A percentile compares a stretch with the other conserved stretches of the same genome.
Evolutionary conservation across 2,113 vertebrate species (phyloP).

Genomic region (Lichenostomus cassidix): DNA sequence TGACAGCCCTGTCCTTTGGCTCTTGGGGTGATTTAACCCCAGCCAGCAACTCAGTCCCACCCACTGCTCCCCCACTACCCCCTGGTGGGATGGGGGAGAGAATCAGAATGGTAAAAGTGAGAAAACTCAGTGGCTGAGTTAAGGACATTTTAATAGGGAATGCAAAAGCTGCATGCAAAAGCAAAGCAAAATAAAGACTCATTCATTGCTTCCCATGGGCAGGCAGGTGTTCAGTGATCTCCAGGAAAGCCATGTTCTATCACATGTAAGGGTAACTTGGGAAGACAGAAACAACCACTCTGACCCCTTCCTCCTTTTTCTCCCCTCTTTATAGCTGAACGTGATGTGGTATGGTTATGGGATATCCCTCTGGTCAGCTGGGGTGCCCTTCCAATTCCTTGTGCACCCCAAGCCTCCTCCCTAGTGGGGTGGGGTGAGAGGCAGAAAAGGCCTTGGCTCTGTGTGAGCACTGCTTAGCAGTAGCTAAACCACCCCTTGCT

Average conservation of each 20-base stretch:
- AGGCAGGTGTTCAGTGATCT: background rate
- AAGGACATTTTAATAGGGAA: background rate
- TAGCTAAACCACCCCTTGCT: background rate
- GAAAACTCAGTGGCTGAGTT: background rate
- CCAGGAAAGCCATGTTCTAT: background rate
- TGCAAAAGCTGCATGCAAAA: background rate
- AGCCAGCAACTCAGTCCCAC: background rate
- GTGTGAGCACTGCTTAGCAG: background rate
- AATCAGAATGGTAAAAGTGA: background rate
- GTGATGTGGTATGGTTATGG: background rate
- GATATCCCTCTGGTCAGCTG: background rate
- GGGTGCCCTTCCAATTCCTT: no score
- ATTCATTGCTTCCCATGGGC: background rate
- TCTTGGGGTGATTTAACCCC: background rate
- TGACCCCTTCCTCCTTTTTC: background rate
- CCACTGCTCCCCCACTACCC: background rate
- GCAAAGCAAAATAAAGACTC: background rate
- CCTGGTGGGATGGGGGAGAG: background rate
- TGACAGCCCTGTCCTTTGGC: background rate
- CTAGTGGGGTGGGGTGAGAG: background rate
- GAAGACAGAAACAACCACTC: background rate
- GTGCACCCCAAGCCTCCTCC: rapidly evolving
- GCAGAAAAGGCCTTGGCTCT: background rate
- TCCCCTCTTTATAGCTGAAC: background rate
- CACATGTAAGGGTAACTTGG: background rate